These are phyloP conservation scores for Antennarius maculatus DNA, from an alignment of 2,797 vertebrate species.

Conservation along the genomic window DNA sequence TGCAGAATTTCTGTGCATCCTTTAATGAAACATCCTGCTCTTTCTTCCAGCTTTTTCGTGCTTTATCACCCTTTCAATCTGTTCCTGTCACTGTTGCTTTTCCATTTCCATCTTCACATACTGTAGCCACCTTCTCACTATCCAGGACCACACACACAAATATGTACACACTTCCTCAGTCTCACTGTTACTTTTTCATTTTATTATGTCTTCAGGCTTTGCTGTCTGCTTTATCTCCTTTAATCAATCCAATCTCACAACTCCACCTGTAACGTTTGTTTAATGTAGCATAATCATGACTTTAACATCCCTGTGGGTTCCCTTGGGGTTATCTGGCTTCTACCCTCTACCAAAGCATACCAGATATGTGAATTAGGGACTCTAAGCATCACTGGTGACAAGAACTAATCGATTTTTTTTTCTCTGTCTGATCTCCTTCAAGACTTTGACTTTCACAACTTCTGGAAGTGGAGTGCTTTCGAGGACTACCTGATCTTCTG, in stretches of 20 bases:
- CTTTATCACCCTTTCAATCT: constrained; percentile 22
- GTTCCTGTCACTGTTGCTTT: constrained; percentile 12
- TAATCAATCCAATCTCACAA: not conserved
- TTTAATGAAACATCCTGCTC: constrained; percentile 49
- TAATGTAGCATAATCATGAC: not conserved
- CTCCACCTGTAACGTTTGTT: not conserved
- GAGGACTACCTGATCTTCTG: constrained; percentile 87
- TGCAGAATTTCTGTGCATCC: constrained; percentile 54
- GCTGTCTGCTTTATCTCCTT: constrained; percentile 5
- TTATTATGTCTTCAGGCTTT: not conserved
- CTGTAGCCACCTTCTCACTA: not conserved
- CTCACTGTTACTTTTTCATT: not conserved
- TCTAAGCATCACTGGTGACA: constrained; percentile 1
- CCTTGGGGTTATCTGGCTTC: too few species aligned
- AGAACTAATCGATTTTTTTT: not conserved
- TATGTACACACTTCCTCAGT: too few species aligned
- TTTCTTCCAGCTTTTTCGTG: constrained; percentile 7
- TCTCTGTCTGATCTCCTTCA: not conserved
- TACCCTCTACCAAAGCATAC: too few species aligned
- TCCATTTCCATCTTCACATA: constrained; percentile 18
- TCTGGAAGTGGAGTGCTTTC: constrained; percentile 85
- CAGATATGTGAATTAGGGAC: too few species aligned
- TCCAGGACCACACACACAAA: constrained; percentile 10
- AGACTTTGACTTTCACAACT: constrained; percentile 82
- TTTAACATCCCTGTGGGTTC: too few species aligned